Base-by-base conservation (phyloP, 2,888 invertebrate genomes). In the Melipona bicolor region DNA sequence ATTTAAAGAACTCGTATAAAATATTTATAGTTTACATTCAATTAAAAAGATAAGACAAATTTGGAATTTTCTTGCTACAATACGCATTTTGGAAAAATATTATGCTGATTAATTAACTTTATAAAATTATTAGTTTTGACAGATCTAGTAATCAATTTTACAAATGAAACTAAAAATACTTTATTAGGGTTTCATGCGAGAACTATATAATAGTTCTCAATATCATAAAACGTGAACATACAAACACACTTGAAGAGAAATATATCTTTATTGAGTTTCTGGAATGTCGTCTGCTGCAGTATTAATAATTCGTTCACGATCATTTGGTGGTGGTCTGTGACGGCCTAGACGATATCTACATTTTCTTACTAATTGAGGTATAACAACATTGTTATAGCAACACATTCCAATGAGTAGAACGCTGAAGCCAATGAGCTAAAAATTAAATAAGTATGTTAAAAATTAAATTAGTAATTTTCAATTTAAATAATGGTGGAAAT, bases 391-490 rank as follows among this genome's bases (percentile, higher is more conserved):
- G 90, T 98, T 98, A 95, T 99, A 99, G 72, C 97, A 95, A 90
- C 97, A 97, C 96, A 98, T 98, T 84, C 99, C 99, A 79, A 96
- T 92, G 77, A 98, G 95, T 3, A 99, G 95, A 15, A 97, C 94
- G 0, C 96, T 91, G 93, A 98, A 98, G 9, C 98, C 98, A 88
- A 98, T 94, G 62, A 98, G 95, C 95, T 96, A 65, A 67, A 32
- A 69, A 68, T 65, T 6, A 75, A 67, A 77, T n/a, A 54, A 43
- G 17, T 17, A 17, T 43, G 36, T 27, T 96, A 65, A 67, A 32
- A 69, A 68, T 65, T 6, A 75, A 67, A 77, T n/a, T 50, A 43
- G 21, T 17, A 17, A 32, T 62, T 59, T 62, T 65, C 9, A 43
- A 43, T 43, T 43, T 43, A 43, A 43, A 43, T 43, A 43, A 43